Conservation (phyloP, 2,888 invertebrate genomes). For the Cryptus armator region DNA sequence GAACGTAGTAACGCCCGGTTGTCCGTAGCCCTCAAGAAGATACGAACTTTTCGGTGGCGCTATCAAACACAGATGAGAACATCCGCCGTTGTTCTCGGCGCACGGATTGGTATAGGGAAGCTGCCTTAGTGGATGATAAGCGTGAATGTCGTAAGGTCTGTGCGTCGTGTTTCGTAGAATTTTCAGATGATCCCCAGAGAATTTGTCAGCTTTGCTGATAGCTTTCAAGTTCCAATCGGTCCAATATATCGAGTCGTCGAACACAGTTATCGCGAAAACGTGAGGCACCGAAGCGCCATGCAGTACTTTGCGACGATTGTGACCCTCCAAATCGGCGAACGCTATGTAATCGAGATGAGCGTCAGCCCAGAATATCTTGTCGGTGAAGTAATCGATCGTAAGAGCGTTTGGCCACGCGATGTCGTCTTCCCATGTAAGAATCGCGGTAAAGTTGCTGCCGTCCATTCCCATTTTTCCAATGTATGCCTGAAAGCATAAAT, state of each 20-base stretch:
- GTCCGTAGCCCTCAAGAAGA: conserved; percentile 91
- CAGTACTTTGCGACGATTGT: conserved; percentile 92
- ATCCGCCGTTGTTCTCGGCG: conserved; percentile 96
- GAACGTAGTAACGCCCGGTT: conserved; percentile 92
- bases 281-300: conserved; percentile 95
- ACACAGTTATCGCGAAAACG: conserved; percentile 96
- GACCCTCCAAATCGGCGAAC: conserved; percentile 96
- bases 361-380: conserved; percentile 98
- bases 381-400: conserved; percentile 98
- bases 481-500: conserved; percentile 90
- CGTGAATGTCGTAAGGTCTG: conserved; percentile 96
- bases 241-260: conserved; percentile 98
- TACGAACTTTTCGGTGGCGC: conserved; percentile 93
- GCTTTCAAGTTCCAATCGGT: conserved; percentile 99
- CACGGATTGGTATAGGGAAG: conserved; percentile 96
- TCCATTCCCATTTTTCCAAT: conserved; percentile 99
- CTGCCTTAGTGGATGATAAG: conserved; percentile 96
- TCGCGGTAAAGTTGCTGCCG: conserved; percentile 95
- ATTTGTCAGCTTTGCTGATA: conserved; percentile 96
- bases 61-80: conserved; percentile 97
- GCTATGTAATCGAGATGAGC: conserved; percentile 99
- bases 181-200: conserved; percentile 91
- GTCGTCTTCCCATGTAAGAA: conserved; percentile 96
- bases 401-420: conserved; percentile 99
- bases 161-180: conserved; percentile 96